Conservation (phyloP, 92 coral and sea anemone species). For the Chrysogorgia sp. region DNA sequence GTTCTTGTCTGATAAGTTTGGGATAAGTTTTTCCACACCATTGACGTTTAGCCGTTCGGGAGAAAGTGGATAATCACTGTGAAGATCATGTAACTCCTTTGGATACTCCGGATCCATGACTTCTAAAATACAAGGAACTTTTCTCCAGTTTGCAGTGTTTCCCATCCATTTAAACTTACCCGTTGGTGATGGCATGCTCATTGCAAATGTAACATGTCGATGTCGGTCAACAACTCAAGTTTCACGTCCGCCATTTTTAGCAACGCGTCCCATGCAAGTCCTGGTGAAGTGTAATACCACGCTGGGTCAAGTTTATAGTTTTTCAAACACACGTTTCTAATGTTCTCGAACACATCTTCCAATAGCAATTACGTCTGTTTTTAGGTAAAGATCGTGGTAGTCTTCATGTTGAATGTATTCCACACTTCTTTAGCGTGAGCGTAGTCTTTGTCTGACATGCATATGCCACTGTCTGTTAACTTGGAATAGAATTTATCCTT, state of each 20-base stretch:
- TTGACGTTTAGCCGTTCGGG: too few species aligned
- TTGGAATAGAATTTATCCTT: background rate
- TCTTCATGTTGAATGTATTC: too few species aligned
- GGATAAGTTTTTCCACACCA: too few species aligned
- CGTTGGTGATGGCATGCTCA: too few species aligned
- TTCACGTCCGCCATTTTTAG: background rate
- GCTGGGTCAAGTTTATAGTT: conserved; percentile 1
- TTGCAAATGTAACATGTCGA: background rate
- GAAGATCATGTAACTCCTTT: too few species aligned
- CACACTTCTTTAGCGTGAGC: too few species aligned
- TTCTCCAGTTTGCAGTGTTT: background rate
- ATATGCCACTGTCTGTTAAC: background rate
- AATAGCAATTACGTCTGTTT: background rate
- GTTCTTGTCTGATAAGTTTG: too few species aligned
- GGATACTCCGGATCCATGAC: too few species aligned
- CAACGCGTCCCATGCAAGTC: background rate
- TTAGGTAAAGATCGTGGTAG: background rate
- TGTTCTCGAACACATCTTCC: background rate
- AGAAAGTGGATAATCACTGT: too few species aligned
- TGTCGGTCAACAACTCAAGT: background rate
- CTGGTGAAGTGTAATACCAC: conserved; percentile 7
- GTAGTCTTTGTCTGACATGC: too few species aligned
- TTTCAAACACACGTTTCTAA: background rate
- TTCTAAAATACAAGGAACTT: too few species aligned
- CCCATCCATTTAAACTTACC: background rate